Evolutionary conservation across 1,140 invertebrate species (phyloP).

Genomic region (Sitophilus oryzae): DNA sequence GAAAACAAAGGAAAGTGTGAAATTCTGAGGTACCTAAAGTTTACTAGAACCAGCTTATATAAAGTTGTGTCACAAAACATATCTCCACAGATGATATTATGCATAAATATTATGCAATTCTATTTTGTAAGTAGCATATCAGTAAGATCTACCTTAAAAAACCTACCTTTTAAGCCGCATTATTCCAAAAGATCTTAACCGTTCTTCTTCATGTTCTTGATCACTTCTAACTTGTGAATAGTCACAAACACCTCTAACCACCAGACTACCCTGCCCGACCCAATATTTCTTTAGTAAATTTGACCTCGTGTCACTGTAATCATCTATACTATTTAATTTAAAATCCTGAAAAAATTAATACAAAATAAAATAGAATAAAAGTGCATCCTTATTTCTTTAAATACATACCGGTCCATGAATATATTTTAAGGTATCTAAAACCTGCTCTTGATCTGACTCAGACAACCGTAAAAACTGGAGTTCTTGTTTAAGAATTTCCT

Average conservation of each 20-base stretch:
- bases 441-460: conserved; percentile 59
- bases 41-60: too few relatives aligned
- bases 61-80: too few relatives aligned
- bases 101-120: not conserved
- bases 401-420: conserved; percentile 63
- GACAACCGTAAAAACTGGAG: conserved; percentile 61
- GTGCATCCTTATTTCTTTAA: conserved; percentile 10
- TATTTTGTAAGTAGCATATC: too few relatives aligned
- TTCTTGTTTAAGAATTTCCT: conserved; percentile 57
- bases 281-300: conserved; percentile 63
- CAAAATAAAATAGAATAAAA: conserved; percentile 6
- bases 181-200: conserved; percentile 61
- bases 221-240: conserved; percentile 53
- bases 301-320: conserved; percentile 57
- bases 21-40: too few relatives aligned
- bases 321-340: conserved; percentile 43
- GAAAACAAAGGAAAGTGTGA: too few relatives aligned
- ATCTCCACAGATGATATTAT: conserved; percentile 5
- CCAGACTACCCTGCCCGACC: conserved; percentile 64
- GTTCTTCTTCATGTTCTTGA: conserved; percentile 50
- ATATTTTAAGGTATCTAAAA: conserved; percentile 62
- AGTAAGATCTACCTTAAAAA: too few relatives aligned
- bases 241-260: conserved; percentile 63
- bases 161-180: conserved; percentile 63
- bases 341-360: conserved; percentile 45